Base-by-base conservation (phyloP, 2,888 invertebrate genomes). In the Pachliopta kotzebuea region DNA sequence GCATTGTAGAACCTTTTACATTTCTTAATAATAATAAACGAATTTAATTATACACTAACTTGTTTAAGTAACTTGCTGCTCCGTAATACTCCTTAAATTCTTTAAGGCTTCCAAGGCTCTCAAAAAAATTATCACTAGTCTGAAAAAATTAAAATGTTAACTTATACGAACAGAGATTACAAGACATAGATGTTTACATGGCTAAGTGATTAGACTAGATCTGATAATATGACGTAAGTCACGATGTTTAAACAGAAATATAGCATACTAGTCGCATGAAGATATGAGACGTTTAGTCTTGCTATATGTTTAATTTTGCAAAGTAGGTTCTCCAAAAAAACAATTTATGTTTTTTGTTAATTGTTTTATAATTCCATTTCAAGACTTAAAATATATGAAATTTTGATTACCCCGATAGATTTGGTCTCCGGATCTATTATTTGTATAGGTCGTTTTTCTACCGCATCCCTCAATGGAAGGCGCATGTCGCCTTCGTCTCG, bases 391-490 rank as follows among this genome's bases (percentile, higher is more conserved):
- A n/a, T 45, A 18, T 18, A 45, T 45, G 6, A 45, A 45, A 45
- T n/a, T 4, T 50, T 64, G 67, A 59, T 61, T 78, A 88, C 88
- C 74, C 84, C 75, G 17, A 84, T 63, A 65, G 76, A 78, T 74
- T 83, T 87, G 23, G 73, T 74, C 24, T 75, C 79, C 45, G 76
- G 76, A 65, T 87, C 84, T 50, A 80, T 74, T 2, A 88, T 76
- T 21, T 84, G 79, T 59, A 90, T 90, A 42, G 93, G 93, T 53
- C 93, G 79, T 69, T 90, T 92, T 79, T 96, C 95, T 0, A 96
- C 95, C 0, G 96, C 94, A 77, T 95, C 95, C 73, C 96, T 90
- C 54, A 96, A 80, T 1, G 95, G 95, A 60, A 94, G 70, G 66
- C 94, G 85, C 67, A 88, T 83, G 66, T 86, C 86, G 31, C 80